Evolutionary conservation across 2,797 vertebrate genomes (phyloP).

Genomic region (Fundulus diaphanus): DNA sequence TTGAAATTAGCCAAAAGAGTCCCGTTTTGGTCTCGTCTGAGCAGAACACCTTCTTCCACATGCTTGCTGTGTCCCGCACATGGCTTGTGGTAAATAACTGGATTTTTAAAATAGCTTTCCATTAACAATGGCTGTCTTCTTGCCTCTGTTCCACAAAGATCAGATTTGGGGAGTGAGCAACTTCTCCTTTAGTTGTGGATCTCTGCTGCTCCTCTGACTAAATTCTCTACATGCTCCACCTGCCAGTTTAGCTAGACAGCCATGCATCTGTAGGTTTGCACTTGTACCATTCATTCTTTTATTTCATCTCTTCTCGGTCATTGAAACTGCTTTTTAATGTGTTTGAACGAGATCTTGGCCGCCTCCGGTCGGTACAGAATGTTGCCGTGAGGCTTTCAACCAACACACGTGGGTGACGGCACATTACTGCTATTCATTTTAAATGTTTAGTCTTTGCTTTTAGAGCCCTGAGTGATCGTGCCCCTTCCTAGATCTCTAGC

Average conservation of each 20-base stretch:
- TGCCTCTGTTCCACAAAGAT: background rate
- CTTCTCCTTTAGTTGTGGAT: background rate
- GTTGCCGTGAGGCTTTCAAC: too few species aligned
- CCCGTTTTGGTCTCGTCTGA: background rate
- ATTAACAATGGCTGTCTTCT: background rate
- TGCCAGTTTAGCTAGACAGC: background rate
- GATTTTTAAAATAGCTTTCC: background rate
- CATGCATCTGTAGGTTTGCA: background rate
- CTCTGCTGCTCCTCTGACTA: background rate
- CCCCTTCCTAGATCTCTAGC: too few species aligned
- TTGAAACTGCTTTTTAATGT: too few species aligned
- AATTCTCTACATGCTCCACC: background rate
- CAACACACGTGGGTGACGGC: too few species aligned
- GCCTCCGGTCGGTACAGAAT: too few species aligned
- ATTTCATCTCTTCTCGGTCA: too few species aligned
- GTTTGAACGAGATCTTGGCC: too few species aligned
- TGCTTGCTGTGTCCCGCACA: background rate
- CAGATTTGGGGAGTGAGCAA: background rate
- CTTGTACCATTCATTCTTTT: background rate
- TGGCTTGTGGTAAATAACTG: background rate
- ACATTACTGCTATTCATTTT: too few species aligned
- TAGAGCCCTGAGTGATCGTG: too few species aligned
- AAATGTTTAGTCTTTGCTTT: too few species aligned
- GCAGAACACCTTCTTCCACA: background rate
- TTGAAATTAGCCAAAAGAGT: background rate